These are phyloP conservation scores for Heterodera schachtii DNA, from an alignment of 1,140 invertebrate genomes.

Conservation along the genomic window DNA sequence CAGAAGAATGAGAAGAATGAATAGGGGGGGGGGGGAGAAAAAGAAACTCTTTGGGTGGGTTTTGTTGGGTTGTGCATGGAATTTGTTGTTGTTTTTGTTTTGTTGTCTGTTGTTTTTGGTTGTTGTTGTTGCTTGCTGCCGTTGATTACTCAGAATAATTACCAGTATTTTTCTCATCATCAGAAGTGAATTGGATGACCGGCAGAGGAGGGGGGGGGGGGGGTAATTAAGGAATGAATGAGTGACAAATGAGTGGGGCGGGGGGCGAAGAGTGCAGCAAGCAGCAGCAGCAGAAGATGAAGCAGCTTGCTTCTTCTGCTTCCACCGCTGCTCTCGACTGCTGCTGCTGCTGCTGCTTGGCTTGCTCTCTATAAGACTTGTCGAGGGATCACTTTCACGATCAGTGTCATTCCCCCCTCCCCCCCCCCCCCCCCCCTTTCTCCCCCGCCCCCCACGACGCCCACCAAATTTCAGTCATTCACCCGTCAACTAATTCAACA, in stretches of 20 bases:
- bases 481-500: not conserved
- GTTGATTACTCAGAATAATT: not conserved
- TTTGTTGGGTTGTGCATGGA: not conserved
- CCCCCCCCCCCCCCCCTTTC: not conserved
- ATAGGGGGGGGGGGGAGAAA: not conserved
- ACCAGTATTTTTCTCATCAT: not conserved
- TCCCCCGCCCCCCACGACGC: no score
- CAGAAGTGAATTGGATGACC: slow-evolving; percentile 1
- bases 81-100: no score
- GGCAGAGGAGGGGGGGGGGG: not conserved
- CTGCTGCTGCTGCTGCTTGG: not conserved
- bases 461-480: not conserved
- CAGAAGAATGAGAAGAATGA: not conserved
- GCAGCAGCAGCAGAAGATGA: not conserved
- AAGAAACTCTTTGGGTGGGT: not conserved
- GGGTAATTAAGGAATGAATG: slow-evolving; percentile 16
- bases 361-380: slow-evolving; percentile 3
- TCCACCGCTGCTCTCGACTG: not conserved
- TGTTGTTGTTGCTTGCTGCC: no score
- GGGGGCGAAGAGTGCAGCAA: no score
- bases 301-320: not conserved
- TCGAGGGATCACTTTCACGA: not conserved
- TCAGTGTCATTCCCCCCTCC: not conserved
- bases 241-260: not conserved
- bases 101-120: no score